Percentiles rank a stretch among this genome's conserved stretches.
phyloP scores from a whole-genome alignment of 1,140 invertebrate genomes.

The Drosophila mayri region DNA sequence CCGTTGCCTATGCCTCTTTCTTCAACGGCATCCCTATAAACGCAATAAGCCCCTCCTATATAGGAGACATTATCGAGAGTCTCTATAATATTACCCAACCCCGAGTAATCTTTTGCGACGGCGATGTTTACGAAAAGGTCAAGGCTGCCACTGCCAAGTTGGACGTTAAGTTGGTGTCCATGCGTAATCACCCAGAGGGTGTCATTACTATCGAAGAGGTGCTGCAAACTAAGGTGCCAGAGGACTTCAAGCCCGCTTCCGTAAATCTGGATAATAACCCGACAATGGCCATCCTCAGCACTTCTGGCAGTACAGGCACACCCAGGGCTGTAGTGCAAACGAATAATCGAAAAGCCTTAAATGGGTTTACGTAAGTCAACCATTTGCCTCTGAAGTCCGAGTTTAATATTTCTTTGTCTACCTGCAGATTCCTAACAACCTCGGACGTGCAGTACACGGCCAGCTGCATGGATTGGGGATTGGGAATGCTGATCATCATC shows the following conservation, averaged over 20 bases:
- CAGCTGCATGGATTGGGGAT: constrained; percentile 32
- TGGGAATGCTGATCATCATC: neutral
- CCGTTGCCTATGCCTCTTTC: constrained; percentile 57
- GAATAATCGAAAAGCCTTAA: constrained; percentile 78
- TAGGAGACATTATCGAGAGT: constrained; percentile 13
- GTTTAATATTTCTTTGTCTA: neutral
- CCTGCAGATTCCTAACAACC: neutral
- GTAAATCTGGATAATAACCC: constrained; percentile 20
- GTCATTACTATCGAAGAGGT: constrained; percentile 12
- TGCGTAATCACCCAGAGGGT: constrained; percentile 24
- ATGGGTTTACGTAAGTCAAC: neutral
- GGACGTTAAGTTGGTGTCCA: constrained; percentile 19
- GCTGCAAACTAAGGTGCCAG: neutral
- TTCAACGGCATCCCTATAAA: constrained; percentile 53
- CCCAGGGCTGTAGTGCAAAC: constrained; percentile 91
- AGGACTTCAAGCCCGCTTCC: constrained; percentile 10
- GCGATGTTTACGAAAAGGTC: constrained; percentile 28
- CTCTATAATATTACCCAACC: constrained; percentile 47
- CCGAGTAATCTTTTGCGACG: constrained; percentile 46
- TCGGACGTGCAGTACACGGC: constrained; percentile 12
- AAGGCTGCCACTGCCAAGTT: constrained; percentile 1
- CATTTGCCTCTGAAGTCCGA: neutral
- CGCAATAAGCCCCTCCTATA: constrained; percentile 13
- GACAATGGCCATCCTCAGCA: constrained; percentile 78
- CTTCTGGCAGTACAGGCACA: constrained; percentile 90